These are phyloP conservation scores for Gulo gulo DNA, from an alignment of 2,113 vertebrate genomes.

Conservation along the genomic window DNA sequence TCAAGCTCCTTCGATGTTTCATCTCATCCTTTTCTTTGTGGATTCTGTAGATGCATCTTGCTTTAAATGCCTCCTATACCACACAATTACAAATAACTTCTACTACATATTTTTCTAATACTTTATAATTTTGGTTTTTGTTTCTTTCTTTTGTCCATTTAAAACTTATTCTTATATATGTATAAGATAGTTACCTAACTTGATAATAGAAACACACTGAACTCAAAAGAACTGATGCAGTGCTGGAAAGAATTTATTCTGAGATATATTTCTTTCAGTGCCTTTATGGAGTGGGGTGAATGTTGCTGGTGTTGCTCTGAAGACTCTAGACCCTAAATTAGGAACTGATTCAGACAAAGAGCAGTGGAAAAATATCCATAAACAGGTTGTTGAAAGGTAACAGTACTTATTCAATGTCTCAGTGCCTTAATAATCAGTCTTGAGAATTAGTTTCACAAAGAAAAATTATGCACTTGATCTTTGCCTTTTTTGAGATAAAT, in stretches of 20 bases:
- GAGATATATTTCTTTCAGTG: slow-evolving; percentile 82
- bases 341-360: slow-evolving; percentile 91
- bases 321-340: slow-evolving; percentile 90
- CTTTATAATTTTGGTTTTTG: neutral
- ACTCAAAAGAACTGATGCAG: neutral
- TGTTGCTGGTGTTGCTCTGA: slow-evolving; percentile 93
- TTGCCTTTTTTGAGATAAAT: neutral
- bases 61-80: slow-evolving; percentile 14
- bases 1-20: neutral
- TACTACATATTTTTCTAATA: neutral
- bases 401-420: neutral
- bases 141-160: neutral
- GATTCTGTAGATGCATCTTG: neutral
- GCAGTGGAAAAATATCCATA: slow-evolving; percentile 93
- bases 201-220: neutral
- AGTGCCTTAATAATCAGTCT: neutral
- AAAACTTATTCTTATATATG: slow-evolving; percentile 19
- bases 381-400: slow-evolving; percentile 94
- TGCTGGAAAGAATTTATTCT: neutral
- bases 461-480: neutral
- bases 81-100: slow-evolving; percentile 18
- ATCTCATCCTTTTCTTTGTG: slow-evolving; percentile 1
- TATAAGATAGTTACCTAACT: neutral
- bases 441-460: neutral
- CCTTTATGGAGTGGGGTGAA: slow-evolving; percentile 98